Base-by-base conservation (phyloP, 1,140 invertebrate genomes). In the Mycetomoellerius zeteki region DNA sequence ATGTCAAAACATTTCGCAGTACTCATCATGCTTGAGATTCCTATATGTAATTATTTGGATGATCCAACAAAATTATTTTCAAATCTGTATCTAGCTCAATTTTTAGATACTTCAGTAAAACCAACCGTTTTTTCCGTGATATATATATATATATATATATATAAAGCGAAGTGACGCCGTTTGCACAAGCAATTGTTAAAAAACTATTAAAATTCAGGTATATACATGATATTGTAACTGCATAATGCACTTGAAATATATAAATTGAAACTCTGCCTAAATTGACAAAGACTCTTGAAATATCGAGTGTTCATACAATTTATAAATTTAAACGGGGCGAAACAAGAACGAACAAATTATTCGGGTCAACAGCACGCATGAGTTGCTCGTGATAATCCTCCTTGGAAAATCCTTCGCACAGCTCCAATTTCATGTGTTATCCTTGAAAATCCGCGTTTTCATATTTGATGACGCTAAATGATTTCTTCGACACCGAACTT, bases 381-480 rank as follows among this genome's bases (percentile, higher is more conserved):
- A 82, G 12, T 82, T 69, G 71, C 71, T 43, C 54, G 30, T 30
- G 64, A 37, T 81, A 81, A 81, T 81, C 47, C 64, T 81, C 64
- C 64, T 81, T 81, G 77, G 47, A 54, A 69, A 81, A 81, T 81
- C 77, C 77, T 81, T 81, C 77, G 64, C 14, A 5, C 77, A 24
- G n/a, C 47, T 69, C 64, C 47, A 71, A 71, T 81, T 81, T 81
- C 77, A 43, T 64, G 64, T 69, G 16, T 67, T 54, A 54, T 37
- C 77, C 64, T 81, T 81, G 77, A 52, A 71, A 81, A 71, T 81
- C 1, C 64, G 64, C 77, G n/a, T 69, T 80, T 54, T 69, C 30
- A 16, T 81, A 37, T 81, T 65, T 78, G 19, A 24, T 30, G 47
- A 3, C 30, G 37, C 30, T 19, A 71, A 54, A 69, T 81, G 30